Evolutionary conservation across 2,113 vertebrate genomes (phyloP), one percentile per base, ranked within the genome.

Genomic region (Ammospiza caudacuta): DNA sequence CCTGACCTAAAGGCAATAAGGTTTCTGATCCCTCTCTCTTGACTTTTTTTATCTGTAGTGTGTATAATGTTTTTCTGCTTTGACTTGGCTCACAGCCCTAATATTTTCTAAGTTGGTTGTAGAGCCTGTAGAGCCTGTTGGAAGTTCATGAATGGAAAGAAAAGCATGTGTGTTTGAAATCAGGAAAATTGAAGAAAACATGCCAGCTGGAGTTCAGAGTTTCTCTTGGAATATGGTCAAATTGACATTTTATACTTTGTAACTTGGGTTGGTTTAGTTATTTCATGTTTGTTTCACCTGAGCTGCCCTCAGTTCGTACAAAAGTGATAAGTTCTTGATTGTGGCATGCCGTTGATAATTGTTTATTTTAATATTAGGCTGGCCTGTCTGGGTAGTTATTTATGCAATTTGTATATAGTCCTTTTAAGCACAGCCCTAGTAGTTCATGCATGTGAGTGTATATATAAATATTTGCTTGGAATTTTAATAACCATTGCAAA

Each of bases 161-260:
- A 85, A 83, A 89, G 23, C 41, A 24, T 28, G 15, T 83, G 58
- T 82, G 37, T 73, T 91, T 92, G 94, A 84, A 91, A 84, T 91
- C 39, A 57, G 58, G 78, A 78, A 77, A 87, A 37, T 0, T 63
- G 70, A 73, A 69, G 70, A 51, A 75, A 82, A 47, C 0, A 0
- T 87, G 44, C 90, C 70, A 76, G 6, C n/a, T 69, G 63, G 28
- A 85, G 59, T 68, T 88, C 1, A 4, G 43, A 84, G 41, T 83
- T 91, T 66, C 67, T 73, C n/a, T 81, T 91, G 90, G 57, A 96
- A 76, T 7, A 5, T 0, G 3, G 55, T 89, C 83, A 83, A 39
- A 59, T 14, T 52, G 61, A 81, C 27, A 28, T 79, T 75, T 89
- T 81, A 41, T 74, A 24, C 33, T 63, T 28, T 62, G n/a, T 88